These are phyloP conservation scores for Coryphaenoides rupestris DNA, from an alignment of 2,113 vertebrate species.

Conservation along the genomic window DNA sequence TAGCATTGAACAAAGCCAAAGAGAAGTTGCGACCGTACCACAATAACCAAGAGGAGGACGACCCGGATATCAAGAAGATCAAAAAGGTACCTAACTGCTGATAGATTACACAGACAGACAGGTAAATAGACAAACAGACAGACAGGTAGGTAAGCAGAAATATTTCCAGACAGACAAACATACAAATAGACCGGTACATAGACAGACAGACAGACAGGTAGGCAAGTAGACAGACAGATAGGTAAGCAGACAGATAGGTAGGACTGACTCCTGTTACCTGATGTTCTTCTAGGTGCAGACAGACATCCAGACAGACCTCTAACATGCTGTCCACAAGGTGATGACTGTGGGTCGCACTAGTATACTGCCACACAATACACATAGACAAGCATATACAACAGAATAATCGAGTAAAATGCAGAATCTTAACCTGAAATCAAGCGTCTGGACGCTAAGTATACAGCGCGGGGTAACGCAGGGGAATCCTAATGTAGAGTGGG, in stretches of 20 bases:
- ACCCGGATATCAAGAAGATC: conserved; percentile 96
- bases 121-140: neutral
- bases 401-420: no score
- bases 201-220: neutral
- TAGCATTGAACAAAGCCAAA: conserved; percentile 87
- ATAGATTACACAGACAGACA: neutral
- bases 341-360: no score
- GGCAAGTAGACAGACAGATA: neutral
- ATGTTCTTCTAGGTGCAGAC: no score
- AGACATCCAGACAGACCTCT: no score
- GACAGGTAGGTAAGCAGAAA: neutral
- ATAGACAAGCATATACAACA: no score
- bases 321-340: no score
- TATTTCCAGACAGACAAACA: neutral
- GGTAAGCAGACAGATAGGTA: no score
- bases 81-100: conserved; percentile 81
- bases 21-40: conserved; percentile 84
- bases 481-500: no score
- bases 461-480: no score
- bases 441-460: no score
- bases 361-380: neutral
- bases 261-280: no score
- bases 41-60: conserved; percentile 85
- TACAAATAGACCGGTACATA: neutral
- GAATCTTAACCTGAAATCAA: no score